These are phyloP conservation scores for Diaprepes abbreviatus DNA, from an alignment of 2,888 invertebrate species.

Conservation along the genomic window DNA sequence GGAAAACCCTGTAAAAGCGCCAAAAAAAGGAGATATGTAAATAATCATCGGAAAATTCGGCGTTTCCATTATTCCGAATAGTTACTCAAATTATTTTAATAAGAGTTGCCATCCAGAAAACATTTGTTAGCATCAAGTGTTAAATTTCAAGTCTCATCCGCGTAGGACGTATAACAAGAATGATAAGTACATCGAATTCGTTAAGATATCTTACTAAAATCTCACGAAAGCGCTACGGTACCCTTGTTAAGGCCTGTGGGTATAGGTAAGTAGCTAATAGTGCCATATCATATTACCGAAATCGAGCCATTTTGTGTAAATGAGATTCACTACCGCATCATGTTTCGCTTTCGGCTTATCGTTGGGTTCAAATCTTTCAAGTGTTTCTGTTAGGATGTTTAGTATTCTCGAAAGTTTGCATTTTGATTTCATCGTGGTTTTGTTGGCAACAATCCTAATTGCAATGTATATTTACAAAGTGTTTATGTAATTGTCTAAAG, in stretches of 20 bases:
- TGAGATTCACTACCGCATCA: constrained; percentile 24
- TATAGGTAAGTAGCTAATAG: constrained; percentile 25
- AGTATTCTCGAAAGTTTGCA: constrained; percentile 17
- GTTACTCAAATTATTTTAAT: too few relatives aligned
- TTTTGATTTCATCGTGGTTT: background rate
- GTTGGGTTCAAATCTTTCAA: constrained; percentile 36
- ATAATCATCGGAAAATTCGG: too few relatives aligned
- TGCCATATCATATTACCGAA: constrained; percentile 30
- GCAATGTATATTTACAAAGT: background rate
- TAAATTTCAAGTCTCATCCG: background rate
- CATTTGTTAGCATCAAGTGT: background rate
- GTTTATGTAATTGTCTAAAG: background rate
- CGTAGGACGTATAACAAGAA: constrained; percentile 1
- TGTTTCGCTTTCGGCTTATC: constrained; percentile 26
- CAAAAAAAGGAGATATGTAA: too few relatives aligned
- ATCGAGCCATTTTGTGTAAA: constrained; percentile 27
- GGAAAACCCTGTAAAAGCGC: too few relatives aligned
- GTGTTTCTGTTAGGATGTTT: constrained; percentile 24
- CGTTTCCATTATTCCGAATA: too few relatives aligned
- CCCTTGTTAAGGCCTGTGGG: constrained; percentile 6
- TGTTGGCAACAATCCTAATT: background rate
- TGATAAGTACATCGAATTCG: constrained; percentile 11
- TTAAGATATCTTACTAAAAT: constrained; percentile 6
- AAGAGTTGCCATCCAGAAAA: too few relatives aligned
- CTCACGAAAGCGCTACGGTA: constrained; percentile 4